phyloP scores from a whole-genome alignment of 2,113 vertebrate genomes.

The Mus spicilegus region DNA sequence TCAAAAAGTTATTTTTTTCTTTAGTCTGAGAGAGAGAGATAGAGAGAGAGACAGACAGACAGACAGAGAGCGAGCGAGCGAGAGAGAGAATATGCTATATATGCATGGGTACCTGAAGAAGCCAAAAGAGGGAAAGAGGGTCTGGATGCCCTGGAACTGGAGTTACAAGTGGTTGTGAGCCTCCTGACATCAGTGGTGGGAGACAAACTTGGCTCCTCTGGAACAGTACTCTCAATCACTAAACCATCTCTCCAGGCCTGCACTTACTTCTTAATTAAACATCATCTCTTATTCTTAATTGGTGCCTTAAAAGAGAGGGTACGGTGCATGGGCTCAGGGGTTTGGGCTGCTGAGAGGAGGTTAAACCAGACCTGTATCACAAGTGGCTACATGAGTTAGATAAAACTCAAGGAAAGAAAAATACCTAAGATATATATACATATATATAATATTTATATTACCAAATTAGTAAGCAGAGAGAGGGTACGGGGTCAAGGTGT shows the following conservation, averaged over 20 bases:
- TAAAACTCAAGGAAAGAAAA: neutral
- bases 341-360: neutral
- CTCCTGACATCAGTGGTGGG: neutral
- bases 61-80: neutral
- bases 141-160: neutral
- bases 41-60: neutral
- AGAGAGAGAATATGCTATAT: neutral
- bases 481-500: neutral
- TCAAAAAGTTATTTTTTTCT: neutral
- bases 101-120: neutral
- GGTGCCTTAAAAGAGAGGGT: neutral
- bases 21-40: neutral
- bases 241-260: neutral
- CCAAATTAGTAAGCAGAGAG: neutral
- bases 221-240: neutral
- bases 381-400: neutral
- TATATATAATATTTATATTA: neutral
- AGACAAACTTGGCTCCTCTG: neutral
- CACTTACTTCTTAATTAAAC: neutral
- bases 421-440: no score
- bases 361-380: neutral
- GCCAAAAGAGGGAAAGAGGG: neutral
- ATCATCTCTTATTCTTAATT: neutral
- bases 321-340: no score
- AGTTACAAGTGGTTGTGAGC: neutral